Conservation (phyloP, 2,113 vertebrate species). For the Panthera leo region DNA sequence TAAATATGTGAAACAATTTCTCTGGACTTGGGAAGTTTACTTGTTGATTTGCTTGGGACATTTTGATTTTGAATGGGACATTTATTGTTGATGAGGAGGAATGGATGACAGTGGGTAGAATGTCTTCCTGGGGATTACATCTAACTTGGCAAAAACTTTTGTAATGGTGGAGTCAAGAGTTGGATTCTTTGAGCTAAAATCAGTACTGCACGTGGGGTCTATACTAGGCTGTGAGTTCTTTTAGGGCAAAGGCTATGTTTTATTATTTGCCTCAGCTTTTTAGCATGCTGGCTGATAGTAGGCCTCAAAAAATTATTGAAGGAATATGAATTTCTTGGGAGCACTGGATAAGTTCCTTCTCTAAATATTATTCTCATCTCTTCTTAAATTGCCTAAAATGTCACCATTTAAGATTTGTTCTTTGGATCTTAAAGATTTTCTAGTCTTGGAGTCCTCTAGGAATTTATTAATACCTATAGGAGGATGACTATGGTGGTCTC, state of each 20-base stretch:
- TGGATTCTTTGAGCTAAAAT: not conserved
- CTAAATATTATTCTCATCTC: not conserved
- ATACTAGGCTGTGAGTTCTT: not conserved
- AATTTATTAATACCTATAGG: not conserved
- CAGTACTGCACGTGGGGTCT: not conserved
- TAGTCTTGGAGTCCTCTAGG: not conserved
- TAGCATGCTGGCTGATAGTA: not conserved
- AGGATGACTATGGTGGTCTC: not conserved
- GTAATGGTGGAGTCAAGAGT: not conserved
- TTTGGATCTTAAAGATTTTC: conserved; percentile 12
- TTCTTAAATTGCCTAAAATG: not conserved
- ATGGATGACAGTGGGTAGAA: not conserved
- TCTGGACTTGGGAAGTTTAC: not conserved
- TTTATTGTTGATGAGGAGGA: not conserved
- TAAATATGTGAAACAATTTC: not conserved
- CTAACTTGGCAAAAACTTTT: not conserved
- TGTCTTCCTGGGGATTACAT: not conserved
- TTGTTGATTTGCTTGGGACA: not conserved
- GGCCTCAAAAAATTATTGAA: not conserved
- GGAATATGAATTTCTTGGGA: not conserved
- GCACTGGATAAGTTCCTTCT: not conserved
- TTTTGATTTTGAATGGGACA: conserved; percentile 24
- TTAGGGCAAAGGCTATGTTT: not conserved
- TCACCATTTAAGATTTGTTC: not conserved
- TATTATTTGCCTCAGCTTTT: not conserved